Evolutionary conservation across 2,797 vertebrate genomes (phyloP), one percentile per base, ranked within the genome.

Genomic region (Rhinatrema bivittatum): DNA sequence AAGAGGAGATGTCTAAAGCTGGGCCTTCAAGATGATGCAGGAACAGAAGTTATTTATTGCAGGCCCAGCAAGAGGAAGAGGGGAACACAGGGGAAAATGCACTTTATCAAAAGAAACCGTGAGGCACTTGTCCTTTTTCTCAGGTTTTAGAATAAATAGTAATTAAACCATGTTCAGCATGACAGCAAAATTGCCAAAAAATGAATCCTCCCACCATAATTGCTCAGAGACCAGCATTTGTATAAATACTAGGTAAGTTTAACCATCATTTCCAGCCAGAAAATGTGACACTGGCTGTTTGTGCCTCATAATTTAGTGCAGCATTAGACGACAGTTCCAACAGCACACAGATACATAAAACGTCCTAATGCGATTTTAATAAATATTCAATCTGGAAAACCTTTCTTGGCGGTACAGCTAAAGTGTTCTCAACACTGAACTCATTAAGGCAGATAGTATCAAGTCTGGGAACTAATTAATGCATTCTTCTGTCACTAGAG

Each of bases 151-250:
- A 36, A 46, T 58, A 63, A 65, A 52, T 13, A 54, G 47, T 46
- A 59, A 62, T 68, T 62, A 64, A 61, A 34, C 56, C 42, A 48
- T 23, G 43, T n/a, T 29, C 13, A 15, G 33, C 14, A 1, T 50
- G 60, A 58, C 46, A 40, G 46, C 18, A 36, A 47, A 62, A 53
- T 54, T 43, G 37, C 55, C 56, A 46, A 11, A 60, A 65, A 54
- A 33, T 20, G 29, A 32, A 14, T 16, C 55, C 42, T 56, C 59
- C 56, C 34, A 23, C 30, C n/a, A 0, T 16, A 7, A 44, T 31
- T n/a, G 13, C 50, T 39, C 49, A 47, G 32, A 27, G 33, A 7
- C 47, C 32, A 45, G 17, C 50, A 11, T 39, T 46, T 54, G 40
- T 32, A 33, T 39, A 52, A 64, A 59, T 9, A 5, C 35, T 5